Evolutionary conservation across 2,797 vertebrate species (phyloP), one percentile per base, ranked within the genome.

Genomic region (Pampus argenteus): DNA sequence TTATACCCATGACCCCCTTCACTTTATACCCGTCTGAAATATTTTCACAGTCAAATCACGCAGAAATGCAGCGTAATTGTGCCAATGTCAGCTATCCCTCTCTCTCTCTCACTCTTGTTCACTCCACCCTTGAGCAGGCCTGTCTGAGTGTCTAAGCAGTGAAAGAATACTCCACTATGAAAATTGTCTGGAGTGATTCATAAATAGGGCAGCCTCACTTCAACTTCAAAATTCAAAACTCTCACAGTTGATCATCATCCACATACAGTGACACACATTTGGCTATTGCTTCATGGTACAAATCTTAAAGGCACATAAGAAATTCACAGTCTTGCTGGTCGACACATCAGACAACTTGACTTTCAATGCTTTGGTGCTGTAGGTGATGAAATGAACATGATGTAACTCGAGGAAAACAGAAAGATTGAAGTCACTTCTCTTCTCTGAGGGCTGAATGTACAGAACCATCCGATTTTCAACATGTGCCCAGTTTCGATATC

Each of bases 41-140:
- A 78, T 83, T 78, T 92, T 89, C 70, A 76, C 79, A 93, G 85
- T 91, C 88, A 86, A 88, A 89, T 93, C 92, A 92, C 80, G 79
- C 82, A 92, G 89, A 93, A 90, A 90, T 92, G 91, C 90, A 89
- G 91, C 60, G 85, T 55, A 86, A 88, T 76, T 81, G 86, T 91
- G 86, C 82, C 88, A 86, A 23, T 89, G 86, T 87, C 85, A 88
- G 86, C 86, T 72, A 83, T 79, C 78, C 73, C 18, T 85, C 78
- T 67, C 60, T 64, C 70, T 47, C 64, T 60, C 22, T 55, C 26
- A 11, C 25, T 42, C 52, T 65, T 4, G 59, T 82, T 79, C 25
- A 10, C 73, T 76, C 54, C 74, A 44, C 74, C 85, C 69, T 74
- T 34, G 56, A 85, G 76, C 55, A 31, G 61, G 47, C 71, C 83